Conservation (phyloP, 2,797 vertebrate species). For the Miichthys miiuy region DNA sequence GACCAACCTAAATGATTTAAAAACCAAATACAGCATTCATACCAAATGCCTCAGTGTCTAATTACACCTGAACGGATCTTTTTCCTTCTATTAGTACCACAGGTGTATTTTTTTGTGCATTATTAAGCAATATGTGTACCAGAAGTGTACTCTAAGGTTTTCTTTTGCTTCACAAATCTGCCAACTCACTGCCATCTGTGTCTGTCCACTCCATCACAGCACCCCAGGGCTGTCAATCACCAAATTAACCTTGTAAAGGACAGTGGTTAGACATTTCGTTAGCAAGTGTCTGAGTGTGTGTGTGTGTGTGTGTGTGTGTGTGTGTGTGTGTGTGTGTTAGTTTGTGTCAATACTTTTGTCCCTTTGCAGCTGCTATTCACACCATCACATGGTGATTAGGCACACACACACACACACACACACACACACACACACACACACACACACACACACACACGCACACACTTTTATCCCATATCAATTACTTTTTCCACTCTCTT, state of each 20-base stretch:
- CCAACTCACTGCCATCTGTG: conserved; percentile 20
- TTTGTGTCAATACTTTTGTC: conserved; percentile 10
- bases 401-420: not conserved
- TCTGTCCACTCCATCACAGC: not conserved
- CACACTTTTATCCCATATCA: conserved; percentile 3
- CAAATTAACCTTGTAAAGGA: conserved; percentile 18
- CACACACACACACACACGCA: too few relatives aligned
- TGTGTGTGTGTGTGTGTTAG: not conserved
- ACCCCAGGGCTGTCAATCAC: conserved; percentile 21
- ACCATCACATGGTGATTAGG: not conserved
- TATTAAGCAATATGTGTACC: conserved; percentile 2
- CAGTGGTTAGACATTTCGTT: not conserved
- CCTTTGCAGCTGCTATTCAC: conserved; percentile 12
- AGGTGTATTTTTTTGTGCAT: not conserved
- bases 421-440: too few relatives aligned
- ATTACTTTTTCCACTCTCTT: conserved; percentile 12
- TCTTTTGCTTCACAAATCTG: conserved; percentile 1
- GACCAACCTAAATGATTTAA: conserved; percentile 11
- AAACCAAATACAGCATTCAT: conserved; percentile 12
- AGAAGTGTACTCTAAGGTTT: not conserved
- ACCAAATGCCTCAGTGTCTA: conserved; percentile 5
- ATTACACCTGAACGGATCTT: not conserved
- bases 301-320: not conserved
- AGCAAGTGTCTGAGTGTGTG: not conserved
- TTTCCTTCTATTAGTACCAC: not conserved